Percentiles rank a stretch among this genome's conserved stretches.
phyloP scores from a whole-genome alignment of 2,888 invertebrate species.

The Lobophora halterata region DNA sequence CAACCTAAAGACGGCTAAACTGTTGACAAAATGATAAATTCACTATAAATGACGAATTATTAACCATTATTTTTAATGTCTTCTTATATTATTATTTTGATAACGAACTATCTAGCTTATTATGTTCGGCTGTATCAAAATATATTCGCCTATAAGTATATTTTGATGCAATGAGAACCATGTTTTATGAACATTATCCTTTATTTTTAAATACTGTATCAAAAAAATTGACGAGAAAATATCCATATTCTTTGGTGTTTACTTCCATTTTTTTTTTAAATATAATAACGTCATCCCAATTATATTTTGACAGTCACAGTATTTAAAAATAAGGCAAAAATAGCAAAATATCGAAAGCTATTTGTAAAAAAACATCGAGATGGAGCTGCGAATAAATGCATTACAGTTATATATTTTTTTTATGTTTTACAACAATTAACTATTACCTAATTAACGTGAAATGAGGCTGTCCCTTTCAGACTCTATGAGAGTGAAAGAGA shows the following conservation, averaged over 20 bases:
- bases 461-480: constrained; percentile 11
- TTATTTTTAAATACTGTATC: constrained; percentile 14
- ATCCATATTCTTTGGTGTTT: neutral
- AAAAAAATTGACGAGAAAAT: no score
- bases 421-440: constrained; percentile 40
- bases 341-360: constrained; percentile 15
- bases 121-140: constrained; percentile 20
- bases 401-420: constrained; percentile 54
- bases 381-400: constrained; percentile 68
- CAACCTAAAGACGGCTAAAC: constrained; percentile 55
- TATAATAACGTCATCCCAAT: neutral
- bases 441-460: constrained; percentile 26
- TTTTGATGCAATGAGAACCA: constrained; percentile 20
- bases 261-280: neutral
- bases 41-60: constrained; percentile 19
- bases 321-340: constrained; percentile 19
- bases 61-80: constrained; percentile 7
- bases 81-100: constrained; percentile 27
- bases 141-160: constrained; percentile 12
- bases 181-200: neutral
- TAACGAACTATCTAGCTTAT: constrained; percentile 23
- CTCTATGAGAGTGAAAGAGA: constrained; percentile 18
- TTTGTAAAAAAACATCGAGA: constrained; percentile 11
- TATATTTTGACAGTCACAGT: constrained; percentile 1
- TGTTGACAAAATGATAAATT: constrained; percentile 23